Evolutionary conservation across 92 coral and sea anemone genomes (phyloP), one percentile per base, ranked within the genome.

Genomic region (Siderastrea radians): DNA sequence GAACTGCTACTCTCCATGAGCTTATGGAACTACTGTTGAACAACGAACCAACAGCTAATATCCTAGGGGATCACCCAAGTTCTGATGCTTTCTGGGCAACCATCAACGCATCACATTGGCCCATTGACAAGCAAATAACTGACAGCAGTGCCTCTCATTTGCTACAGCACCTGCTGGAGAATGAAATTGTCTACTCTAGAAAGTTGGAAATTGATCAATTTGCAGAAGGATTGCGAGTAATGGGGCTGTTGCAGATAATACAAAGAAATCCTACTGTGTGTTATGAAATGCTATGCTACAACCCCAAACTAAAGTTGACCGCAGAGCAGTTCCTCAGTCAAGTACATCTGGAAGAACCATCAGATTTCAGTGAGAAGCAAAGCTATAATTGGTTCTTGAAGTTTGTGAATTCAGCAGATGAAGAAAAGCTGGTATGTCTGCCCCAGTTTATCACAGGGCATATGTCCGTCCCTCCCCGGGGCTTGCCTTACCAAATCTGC

Each of bases 121-220:
- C 94, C 58, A 62, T 64, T 63, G 80, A 76, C 12, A 90, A 85
- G 49, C 51, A 74, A 45, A 75, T 91, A 57, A 85, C 90, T 44
- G 84, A 90, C 77, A 87, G 74, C 15, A 75, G 74, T 80, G 57
- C 71, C 60, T 85, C 88, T 62, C 69, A 71, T 76, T 86, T 91
- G 45, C 55, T 86, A 65, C 90, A 87, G 82, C 94, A 87, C 84
- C 85, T 87, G 53, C 62, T 91, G 14, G 79, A 87, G 76, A 85
- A 87, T 87, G 94, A 91, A 70, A 65, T 91, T 77, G 62, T 91
- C 46, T 54, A 80, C 49, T 83, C 92, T 12, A 82, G 92, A 76
- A 87, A 84, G 82, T 75, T 72, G 12, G 90, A 87, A 84, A 82
- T 91, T 67, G 93, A 90, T 75, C 87, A 91, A 80, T 72, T 91